Percentiles rank a stretch among this genome's conserved stretches.
Evolutionary conservation across 2,113 vertebrate species (phyloP).

Genomic region (Hemibates koningsi): DNA sequence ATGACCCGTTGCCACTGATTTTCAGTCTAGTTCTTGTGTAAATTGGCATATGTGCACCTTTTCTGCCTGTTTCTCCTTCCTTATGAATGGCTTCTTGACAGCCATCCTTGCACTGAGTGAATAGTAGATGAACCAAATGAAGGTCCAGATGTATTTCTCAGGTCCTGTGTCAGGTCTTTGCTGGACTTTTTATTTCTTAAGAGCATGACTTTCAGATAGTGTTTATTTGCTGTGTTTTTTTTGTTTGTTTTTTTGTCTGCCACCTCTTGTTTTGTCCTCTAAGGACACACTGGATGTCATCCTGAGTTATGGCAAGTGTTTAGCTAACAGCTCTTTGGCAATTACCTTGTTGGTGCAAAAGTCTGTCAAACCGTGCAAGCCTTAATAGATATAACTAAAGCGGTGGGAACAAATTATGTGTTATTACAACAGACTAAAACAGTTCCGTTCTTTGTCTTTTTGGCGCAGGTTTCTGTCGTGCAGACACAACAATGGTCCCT

Average conservation of each 20-base stretch:
- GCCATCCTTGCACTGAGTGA: not conserved
- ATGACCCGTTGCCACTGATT: not conserved
- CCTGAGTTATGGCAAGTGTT: not conserved
- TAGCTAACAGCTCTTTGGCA: not conserved
- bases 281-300: not conserved
- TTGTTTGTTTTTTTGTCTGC: not conserved
- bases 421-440: not conserved
- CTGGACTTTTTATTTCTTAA: not conserved
- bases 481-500: not conserved
- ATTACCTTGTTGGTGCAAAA: not conserved
- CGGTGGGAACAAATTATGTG: not conserved
- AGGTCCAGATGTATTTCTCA: not conserved
- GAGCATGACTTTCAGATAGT: not conserved
- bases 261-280: not conserved
- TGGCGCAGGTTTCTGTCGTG: not conserved
- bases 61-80: not conserved
- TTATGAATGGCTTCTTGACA: not conserved
- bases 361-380: not conserved
- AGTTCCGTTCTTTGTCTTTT: not conserved
- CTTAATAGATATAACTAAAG: not conserved
- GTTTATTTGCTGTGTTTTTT: not conserved
- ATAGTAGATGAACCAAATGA: not conserved
- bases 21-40: not conserved
- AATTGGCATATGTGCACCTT: not conserved
- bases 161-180: not conserved